Evolutionary conservation across 2,888 invertebrate species (phyloP), one percentile per base, ranked within the genome.

Genomic region (Mycogona germanica): DNA sequence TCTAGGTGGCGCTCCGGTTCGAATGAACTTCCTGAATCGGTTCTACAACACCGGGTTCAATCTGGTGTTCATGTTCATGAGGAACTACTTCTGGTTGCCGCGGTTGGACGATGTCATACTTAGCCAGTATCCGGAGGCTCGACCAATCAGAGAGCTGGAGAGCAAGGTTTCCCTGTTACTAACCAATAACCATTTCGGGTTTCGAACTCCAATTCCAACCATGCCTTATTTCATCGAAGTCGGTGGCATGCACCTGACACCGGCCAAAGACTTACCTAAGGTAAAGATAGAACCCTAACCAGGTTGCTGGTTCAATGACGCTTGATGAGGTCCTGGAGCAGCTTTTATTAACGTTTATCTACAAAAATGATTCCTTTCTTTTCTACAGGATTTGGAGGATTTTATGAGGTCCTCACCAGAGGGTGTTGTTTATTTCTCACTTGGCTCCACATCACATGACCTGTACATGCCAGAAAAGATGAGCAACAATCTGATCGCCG

Each of bases 211-310:
- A 0, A 74, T 85, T 37, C 81, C 87, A 0, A 80, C 82, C 62
- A 71, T 87, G 61, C 84, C 87, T 0, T 84, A 86, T 67, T 84
- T 87, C 1, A 83, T 86, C 5, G 87, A 87, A 69, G 81, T 87
- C 3, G 87, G 85, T 2, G 87, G 87, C 63, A 83, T 87, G 55
- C 73, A 73, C 57, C 87, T 87, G 64, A 81, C 79, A 60, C 76
- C 80, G 38, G 72, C 86, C 12, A 80, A 80, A 65, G 75, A 78
- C 28, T 72, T 87, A 61, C 79, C 80, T 54, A 74, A 76, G 64
- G 84, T 81, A 32, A 7, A n/a, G n/a, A n/a, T n/a, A n/a, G n/a
- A n/a, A n/a, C n/a, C n/a, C n/a, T n/a, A n/a, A n/a, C n/a, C n/a
- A n/a, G n/a, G n/a, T n/a, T n/a, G n/a, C n/a, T n/a, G n/a, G n/a